Base-by-base conservation (phyloP, 2,888 invertebrate species). In the Euclidia mi region DNA sequence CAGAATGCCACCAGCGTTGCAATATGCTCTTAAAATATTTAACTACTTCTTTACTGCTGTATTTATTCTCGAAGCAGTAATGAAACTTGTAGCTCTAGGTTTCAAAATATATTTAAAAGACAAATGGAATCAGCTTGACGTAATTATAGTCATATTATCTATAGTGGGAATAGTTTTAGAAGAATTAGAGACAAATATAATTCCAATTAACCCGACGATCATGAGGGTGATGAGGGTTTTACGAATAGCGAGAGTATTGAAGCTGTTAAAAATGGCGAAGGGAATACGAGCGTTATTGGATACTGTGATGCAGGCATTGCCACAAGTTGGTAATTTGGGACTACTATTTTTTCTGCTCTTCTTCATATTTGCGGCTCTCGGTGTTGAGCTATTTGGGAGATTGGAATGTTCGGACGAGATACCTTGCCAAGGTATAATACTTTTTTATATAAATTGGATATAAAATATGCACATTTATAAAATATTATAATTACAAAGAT, bases 11-110 rank as follows among this genome's bases (percentile, higher is more conserved):
- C 96, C 97, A 90, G 97, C 98, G 41, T 95, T 99, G 60, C 97
- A 97, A 76, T 99, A 99, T 88, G 98, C 99, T 0, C 94, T 99
- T 71, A 99, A 99, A 91, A 99, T 99, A 81, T 99, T 99, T 95
- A 99, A 99, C 93, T 99, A 99, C 86, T 99, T 99, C 95, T 99
- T 99, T 95, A 99, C 99, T 18, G 98, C 99, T 18, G 99, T 99
- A 28, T 99, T 99, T 91, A 99, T 99, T 78, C 95, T 99, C 50
- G 99, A 99, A 95, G 98, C 99, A 14, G 95, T 96, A 10, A 98
- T 99, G 98, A 99, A 99, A 89, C 95, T 99, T 62, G 96, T 99
- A 37, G 99, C 99, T 0, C 94, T 99, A 56, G 99, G 99, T 11
- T 95, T 98, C 72, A 96, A 96, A 72, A 95, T 99, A 59, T 99